Base-by-base conservation (phyloP, 2,888 invertebrate genomes). In the Pheosia tremula region DNA sequence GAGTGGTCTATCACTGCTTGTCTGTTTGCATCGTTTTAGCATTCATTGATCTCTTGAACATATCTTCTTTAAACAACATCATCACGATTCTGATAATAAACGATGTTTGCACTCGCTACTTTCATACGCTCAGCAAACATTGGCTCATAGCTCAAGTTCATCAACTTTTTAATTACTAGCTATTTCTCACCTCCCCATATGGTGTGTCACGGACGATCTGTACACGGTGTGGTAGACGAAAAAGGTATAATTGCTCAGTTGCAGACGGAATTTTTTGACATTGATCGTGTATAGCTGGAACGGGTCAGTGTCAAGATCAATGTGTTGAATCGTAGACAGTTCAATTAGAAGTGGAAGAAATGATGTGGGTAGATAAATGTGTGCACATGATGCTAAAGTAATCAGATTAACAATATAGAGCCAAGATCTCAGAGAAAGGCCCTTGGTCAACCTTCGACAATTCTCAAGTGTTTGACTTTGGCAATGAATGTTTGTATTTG, bases 81-180 rank as follows among this genome's bases (percentile, higher is more conserved):
- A 24, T 50, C 50, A 50, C 24, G 50, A 13, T 13, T 50, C 13
- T 24, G 24, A 24, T 54, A 54, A 54, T 38, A 8, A 13, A 36
- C 52, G 9, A 54, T 54, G 53, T 54, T 54, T 54, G 11, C 53
- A 11, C 11, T 24, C 11, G 37, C 38, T 38, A 54, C 53, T 11
- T 3, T n/a, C 39, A n/a, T 5, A n/a, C 56, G 56, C 56, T 36
- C 6, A 58, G 4, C 66, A 68, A 69, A 73, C 62, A 68, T 67
- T 62, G 54, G 57, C 62, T 57, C 56, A 60, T 64, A 63, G 59
- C 49, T 56, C 60, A 58, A 53, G 75, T 69, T 71, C 68, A 75
- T 57, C 74, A 67, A 61, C 68, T 60, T 64, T 41, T 72, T 72
- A 75, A 72, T 75, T 68, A 24, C 24, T 24, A 43, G 41, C 60